These are phyloP conservation scores for Meloidogyne hapla DNA, from an alignment of 1,140 invertebrate genomes.

Conservation along the genomic window DNA sequence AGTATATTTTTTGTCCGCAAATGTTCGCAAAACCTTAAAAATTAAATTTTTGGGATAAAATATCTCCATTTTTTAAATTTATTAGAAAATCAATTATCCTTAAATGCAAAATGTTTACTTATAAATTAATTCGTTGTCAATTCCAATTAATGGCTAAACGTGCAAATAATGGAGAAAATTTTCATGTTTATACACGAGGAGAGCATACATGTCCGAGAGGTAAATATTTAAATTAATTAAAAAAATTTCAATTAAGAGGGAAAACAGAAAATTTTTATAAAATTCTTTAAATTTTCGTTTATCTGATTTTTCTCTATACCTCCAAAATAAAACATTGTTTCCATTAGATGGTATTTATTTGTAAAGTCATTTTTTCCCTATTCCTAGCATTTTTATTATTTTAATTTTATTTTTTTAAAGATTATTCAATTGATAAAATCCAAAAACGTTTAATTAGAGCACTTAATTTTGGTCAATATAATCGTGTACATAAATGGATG, in stretches of 20 bases:
- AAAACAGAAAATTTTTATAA: too few relatives aligned
- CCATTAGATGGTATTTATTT: too few relatives aligned
- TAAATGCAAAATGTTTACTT: neutral
- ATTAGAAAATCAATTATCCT: neutral
- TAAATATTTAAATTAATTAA: too few relatives aligned
- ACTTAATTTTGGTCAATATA: neutral
- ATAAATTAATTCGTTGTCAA: neutral
- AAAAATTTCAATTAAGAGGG: too few relatives aligned
- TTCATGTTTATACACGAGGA: neutral
- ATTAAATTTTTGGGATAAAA: neutral
- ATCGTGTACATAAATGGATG: conserved; percentile 3
- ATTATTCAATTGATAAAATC: neutral
- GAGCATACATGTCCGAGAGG: neutral
- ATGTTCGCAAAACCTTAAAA: too few relatives aligned
- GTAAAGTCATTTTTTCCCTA: too few relatives aligned
- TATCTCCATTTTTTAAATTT: neutral
- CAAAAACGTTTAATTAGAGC: neutral
- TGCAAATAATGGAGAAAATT: neutral
- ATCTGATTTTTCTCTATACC: too few relatives aligned
- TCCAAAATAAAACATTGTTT: too few relatives aligned
- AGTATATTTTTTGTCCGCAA: too few relatives aligned
- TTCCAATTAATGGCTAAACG: neutral
- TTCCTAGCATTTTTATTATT: too few relatives aligned
- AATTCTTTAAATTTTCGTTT: too few relatives aligned
- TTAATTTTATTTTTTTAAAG: neutral